Base-by-base conservation (phyloP, 2,113 vertebrate species). In the Pachyramphus minor region DNA sequence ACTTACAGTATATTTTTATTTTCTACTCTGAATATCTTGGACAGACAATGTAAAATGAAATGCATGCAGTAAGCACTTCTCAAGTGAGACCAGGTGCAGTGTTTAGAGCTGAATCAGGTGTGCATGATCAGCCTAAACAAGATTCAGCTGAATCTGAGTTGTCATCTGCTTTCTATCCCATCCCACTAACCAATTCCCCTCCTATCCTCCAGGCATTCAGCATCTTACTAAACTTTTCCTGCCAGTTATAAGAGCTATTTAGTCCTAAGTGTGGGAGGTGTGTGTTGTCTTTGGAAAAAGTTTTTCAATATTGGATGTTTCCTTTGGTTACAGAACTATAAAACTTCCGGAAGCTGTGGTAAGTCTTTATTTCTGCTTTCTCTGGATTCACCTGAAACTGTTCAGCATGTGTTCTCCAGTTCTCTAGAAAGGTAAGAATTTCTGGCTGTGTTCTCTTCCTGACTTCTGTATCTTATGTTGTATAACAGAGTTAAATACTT, bases 151-250 rank as follows among this genome's bases (percentile, higher is more conserved):
- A 60, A 67, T n/a, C 33, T 76, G 14, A 35, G 42, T 52, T 28
- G 1, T 11, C 17, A 39, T 64, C 33, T 55, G 13, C 31, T 55
- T 73, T 76, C 22, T 68, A 12, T 55, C 24, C 19, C 8, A 30
- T 24, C 10, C n/a, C 14, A 58, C 14, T 23, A n/a, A 4, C 4
- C 10, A 0, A 66, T 52, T 56, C 7, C 5, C 69, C 7, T 41
- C 11, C 66, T 2, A 5, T 41, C 2, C 2, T 77, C 16, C 0
- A 3, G 8, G 7, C 0, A 3, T 56, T 77, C 3, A 6, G 21
- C 35, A 4, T 27, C 10, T 76, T 56, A 9, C 14, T 45, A 5
- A 49, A 5, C 18, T 35, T 76, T 71, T 42, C 6, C 12, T 68
- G 59, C 15, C 2, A n/a, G 22, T 4, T 76, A 3, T 53, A 67